Conservation (phyloP, 2,888 invertebrate species). For the Drosophila infuscata region DNA sequence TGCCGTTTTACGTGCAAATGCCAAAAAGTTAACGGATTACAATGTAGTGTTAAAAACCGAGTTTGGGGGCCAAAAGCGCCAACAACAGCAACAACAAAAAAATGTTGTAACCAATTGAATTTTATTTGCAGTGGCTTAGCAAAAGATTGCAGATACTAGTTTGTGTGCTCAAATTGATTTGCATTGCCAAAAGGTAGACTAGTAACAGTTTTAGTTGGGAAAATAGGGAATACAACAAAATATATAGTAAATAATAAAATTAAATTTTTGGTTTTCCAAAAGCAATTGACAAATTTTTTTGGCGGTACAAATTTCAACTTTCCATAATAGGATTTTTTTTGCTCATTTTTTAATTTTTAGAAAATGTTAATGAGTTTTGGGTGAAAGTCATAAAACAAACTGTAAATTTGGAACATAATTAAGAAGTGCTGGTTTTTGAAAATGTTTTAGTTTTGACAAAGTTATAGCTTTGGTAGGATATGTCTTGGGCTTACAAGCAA, state of each 20-base stretch:
- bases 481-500: neutral
- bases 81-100: neutral
- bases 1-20: constrained; percentile 48
- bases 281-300: neutral
- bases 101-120: constrained; percentile 23
- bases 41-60: constrained; percentile 63
- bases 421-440: neutral
- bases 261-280: neutral
- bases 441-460: neutral
- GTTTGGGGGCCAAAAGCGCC: constrained; percentile 3
- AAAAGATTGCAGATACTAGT: neutral
- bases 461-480: neutral
- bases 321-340: neutral
- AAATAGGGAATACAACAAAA: neutral
- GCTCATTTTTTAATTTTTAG: neutral
- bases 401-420: neutral
- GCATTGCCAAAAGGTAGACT: neutral
- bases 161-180: constrained; percentile 4
- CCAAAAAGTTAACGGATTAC: constrained; percentile 65
- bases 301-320: neutral
- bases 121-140: constrained; percentile 18
- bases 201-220: neutral
- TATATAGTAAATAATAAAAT: neutral
- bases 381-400: neutral
- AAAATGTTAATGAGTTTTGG: neutral